Conservation (phyloP, 2,888 invertebrate species). For the Clivina fossor region DNA sequence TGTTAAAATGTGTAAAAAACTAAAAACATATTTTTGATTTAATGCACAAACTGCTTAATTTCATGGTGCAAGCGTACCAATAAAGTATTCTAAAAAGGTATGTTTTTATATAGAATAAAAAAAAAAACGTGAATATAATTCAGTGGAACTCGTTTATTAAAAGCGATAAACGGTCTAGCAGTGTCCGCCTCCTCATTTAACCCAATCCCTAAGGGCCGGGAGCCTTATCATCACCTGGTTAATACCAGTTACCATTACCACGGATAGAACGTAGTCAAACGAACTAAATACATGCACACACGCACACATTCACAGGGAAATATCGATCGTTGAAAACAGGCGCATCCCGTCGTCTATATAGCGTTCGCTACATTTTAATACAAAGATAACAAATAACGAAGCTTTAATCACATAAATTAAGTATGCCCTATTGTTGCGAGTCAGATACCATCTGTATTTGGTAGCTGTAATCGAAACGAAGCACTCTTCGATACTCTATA, state of each 20-base stretch:
- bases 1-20: too few relatives aligned
- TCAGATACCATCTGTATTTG: conserved; percentile 8
- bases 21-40: too few relatives aligned
- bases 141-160: conserved; percentile 20
- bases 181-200: conserved; percentile 20
- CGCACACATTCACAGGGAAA: neutral
- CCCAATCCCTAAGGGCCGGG: conserved; percentile 4
- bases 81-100: too few relatives aligned
- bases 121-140: conserved; percentile 24
- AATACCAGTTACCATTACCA: conserved; percentile 19
- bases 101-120: too few relatives aligned
- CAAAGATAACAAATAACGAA: conserved; percentile 24
- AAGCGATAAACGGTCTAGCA: conserved; percentile 15
- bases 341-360: too few relatives aligned
- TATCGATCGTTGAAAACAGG: too few relatives aligned
- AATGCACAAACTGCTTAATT: too few relatives aligned
- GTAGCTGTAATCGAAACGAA: conserved; percentile 2
- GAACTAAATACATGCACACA: conserved; percentile 5
- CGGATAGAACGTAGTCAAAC: too few relatives aligned
- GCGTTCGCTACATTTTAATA: conserved; percentile 18
- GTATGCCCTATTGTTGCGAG: conserved; percentile 25
- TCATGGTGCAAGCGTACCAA: too few relatives aligned
- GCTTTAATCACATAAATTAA: conserved; percentile 33
- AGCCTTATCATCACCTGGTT: conserved; percentile 27
- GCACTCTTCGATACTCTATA: neutral